Percentiles rank a stretch among this genome's conserved stretches.
Evolutionary conservation across 1,140 invertebrate genomes (phyloP).

Genomic region (Panulirus ornatus): DNA sequence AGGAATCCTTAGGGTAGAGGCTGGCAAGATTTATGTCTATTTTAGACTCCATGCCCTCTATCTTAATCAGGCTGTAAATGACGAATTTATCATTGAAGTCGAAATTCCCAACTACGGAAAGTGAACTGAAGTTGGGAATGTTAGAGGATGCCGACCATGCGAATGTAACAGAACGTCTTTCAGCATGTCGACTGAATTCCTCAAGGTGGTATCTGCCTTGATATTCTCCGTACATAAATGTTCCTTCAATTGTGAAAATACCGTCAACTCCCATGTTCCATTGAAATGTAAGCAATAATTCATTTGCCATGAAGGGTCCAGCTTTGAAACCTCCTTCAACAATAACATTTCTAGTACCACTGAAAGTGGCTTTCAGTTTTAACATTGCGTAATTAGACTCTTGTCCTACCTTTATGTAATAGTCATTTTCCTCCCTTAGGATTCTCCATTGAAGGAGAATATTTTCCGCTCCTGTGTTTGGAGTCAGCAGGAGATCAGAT

Average conservation of each 20-base stretch:
- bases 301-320: slow-evolving; percentile 31
- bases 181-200: slow-evolving; percentile 30
- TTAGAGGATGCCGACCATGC: slow-evolving; percentile 47
- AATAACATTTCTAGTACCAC: slow-evolving; percentile 31
- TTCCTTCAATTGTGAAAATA: slow-evolving; percentile 28
- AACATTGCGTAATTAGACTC: slow-evolving; percentile 53
- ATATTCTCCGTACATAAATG: slow-evolving; percentile 54
- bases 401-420: slow-evolving; percentile 58
- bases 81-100: slow-evolving; percentile 47
- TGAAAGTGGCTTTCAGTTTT: slow-evolving; percentile 53
- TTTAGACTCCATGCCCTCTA: slow-evolving; percentile 13
- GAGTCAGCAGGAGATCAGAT: slow-evolving; percentile 32
- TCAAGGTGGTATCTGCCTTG: slow-evolving; percentile 28
- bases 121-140: slow-evolving; percentile 16
- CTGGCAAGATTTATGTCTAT: slow-evolving; percentile 37
- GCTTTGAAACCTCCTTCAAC: slow-evolving; percentile 58
- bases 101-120: slow-evolving; percentile 29
- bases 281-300: slow-evolving; percentile 27
- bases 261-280: slow-evolving; percentile 46
- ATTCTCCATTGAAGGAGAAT: slow-evolving; percentile 53
- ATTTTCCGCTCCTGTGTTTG: background rate
- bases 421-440: slow-evolving; percentile 23
- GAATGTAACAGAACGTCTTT: slow-evolving; percentile 35
- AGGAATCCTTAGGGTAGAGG: slow-evolving; percentile 24
- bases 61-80: too few species aligned